These are phyloP conservation scores for Lasioglossum malachurum DNA, from an alignment of 2,888 invertebrate genomes.

Conservation along the genomic window DNA sequence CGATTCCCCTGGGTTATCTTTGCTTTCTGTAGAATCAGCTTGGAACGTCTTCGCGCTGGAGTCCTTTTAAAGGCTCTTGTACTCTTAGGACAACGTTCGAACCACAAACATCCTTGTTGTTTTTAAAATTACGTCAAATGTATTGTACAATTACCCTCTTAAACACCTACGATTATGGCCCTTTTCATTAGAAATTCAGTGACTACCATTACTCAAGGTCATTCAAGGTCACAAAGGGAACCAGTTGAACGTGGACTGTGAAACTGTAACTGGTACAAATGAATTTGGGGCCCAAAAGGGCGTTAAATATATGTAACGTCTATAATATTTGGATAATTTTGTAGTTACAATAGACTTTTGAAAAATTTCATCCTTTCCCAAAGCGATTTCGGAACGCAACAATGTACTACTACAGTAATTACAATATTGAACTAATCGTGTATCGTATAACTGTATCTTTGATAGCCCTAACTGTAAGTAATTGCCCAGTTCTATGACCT, in stretches of 20 bases:
- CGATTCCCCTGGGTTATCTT: constrained; percentile 63
- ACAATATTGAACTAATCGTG: not conserved
- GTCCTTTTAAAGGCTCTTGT: not conserved
- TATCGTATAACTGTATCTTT: not conserved
- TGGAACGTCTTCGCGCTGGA: not conserved
- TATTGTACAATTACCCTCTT: too few relatives aligned
- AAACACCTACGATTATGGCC: too few relatives aligned
- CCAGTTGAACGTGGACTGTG: too few relatives aligned
- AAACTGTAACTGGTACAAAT: too few relatives aligned
- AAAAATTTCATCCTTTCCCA: not conserved
- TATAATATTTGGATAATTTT: not conserved
- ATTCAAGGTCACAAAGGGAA: too few relatives aligned
- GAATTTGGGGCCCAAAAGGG: too few relatives aligned
- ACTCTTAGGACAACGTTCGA: too few relatives aligned
- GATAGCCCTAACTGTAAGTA: not conserved
- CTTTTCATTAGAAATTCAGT: too few relatives aligned
- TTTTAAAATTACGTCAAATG: too few relatives aligned
- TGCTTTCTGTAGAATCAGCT: constrained; percentile 10
- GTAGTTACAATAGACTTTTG: not conserved
- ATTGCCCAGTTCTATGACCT: not conserved
- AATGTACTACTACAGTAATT: not conserved
- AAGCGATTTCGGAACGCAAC: not conserved
- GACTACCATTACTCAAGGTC: too few relatives aligned
- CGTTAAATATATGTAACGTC: not conserved
- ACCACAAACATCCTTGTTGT: too few relatives aligned